Evolutionary conservation across 2,797 vertebrate genomes (phyloP).

Genomic region (Tachyglossus aculeatus): DNA sequence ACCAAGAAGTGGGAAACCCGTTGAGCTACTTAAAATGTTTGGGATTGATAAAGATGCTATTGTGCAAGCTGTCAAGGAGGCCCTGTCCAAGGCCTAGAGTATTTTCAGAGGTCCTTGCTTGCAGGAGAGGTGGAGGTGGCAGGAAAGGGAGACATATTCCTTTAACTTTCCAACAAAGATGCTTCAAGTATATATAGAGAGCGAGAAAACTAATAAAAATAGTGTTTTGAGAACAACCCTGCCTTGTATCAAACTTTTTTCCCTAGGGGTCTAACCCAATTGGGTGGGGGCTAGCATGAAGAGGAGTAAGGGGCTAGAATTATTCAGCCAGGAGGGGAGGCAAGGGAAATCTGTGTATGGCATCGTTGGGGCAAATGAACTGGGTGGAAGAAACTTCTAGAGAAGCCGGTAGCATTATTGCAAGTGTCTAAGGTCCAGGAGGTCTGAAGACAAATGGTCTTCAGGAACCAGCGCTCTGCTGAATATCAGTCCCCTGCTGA

Average conservation of each 20-base stretch:
- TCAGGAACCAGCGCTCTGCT: no score
- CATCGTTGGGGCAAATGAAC: not conserved
- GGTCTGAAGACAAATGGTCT: no score
- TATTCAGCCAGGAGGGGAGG: not conserved
- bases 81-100: conserved; percentile 70
- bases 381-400: not conserved
- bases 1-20: conserved; percentile 82
- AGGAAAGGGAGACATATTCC: not conserved
- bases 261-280: no score
- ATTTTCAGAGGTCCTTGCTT: conserved; percentile 38
- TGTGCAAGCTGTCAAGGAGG: conserved; percentile 75
- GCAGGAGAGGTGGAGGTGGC: conserved; percentile 1
- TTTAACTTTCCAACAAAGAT: conserved; percentile 52
- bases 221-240: not conserved
- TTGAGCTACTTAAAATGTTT: conserved; percentile 83
- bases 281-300: no score
- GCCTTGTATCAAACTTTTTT: not conserved
- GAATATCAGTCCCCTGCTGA: no score
- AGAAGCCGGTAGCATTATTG: no score
- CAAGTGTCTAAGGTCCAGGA: no score
- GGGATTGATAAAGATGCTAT: conserved; percentile 85
- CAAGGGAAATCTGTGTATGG: not conserved
- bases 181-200: conserved; percentile 56
- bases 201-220: conserved; percentile 62
- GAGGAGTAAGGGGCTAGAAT: not conserved